A percentile compares a stretch with the other conserved stretches of the same genome.
phyloP scores from a whole-genome alignment of 2,888 invertebrate genomes.

The Globia sparganii region DNA sequence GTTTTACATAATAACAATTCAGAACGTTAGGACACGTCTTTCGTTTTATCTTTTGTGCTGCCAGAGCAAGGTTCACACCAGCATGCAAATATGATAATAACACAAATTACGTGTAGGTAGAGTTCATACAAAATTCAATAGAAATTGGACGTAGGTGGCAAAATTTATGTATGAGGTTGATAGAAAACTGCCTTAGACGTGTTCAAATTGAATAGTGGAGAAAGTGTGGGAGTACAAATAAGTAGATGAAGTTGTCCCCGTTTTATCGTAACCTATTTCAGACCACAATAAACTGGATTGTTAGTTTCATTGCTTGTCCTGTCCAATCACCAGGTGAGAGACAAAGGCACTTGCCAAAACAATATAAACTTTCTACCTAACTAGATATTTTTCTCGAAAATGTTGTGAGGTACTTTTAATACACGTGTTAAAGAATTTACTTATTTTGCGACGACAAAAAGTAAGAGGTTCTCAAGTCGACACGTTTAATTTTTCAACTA shows the following conservation, averaged over 20 bases:
- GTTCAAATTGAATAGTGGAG: neutral
- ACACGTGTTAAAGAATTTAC: neutral
- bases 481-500: neutral
- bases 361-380: neutral
- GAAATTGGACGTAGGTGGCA: neutral
- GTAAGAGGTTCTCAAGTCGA: neutral
- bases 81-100: conserved; percentile 50
- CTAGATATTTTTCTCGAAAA: neutral
- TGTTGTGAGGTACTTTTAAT: neutral
- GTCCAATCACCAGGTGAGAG: neutral
- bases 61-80: conserved; percentile 7
- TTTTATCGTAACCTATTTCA: neutral
- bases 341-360: neutral
- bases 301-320: neutral
- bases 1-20: conserved; percentile 31
- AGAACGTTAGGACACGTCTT: conserved; percentile 11
- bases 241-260: neutral
- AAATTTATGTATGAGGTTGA: conserved; percentile 19
- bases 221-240: neutral
- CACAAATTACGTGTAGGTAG: conserved; percentile 40
- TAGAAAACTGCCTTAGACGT: conserved; percentile 4
- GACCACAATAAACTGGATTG: neutral
- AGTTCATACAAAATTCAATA: conserved; percentile 46
- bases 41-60: conserved; percentile 29
- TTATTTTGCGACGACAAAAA: neutral